Percentiles rank a stretch among this genome's conserved stretches.
Evolutionary conservation across 2,888 invertebrate species (phyloP).

Genomic region (Adelphocoris suturalis): DNA sequence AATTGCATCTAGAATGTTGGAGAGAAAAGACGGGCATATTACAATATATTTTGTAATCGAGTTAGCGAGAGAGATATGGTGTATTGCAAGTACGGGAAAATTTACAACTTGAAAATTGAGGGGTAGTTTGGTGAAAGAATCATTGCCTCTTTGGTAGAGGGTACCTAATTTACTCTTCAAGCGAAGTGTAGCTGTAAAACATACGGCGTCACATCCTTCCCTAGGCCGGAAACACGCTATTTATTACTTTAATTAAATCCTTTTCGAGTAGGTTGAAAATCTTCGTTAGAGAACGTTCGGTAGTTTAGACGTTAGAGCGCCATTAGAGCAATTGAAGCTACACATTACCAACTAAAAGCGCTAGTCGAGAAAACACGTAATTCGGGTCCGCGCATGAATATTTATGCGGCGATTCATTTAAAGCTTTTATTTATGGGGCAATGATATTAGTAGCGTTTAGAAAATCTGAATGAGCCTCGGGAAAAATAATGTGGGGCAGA

Average conservation of each 20-base stretch:
- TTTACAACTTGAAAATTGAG: background rate
- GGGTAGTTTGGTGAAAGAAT: background rate
- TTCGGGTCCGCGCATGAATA: conserved; percentile 54
- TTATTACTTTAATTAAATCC: conserved; percentile 63
- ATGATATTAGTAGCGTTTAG: conserved; percentile 35
- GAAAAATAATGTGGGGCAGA: background rate
- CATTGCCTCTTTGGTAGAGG: background rate
- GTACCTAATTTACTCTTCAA: conserved; percentile 36
- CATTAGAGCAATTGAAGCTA: conserved; percentile 61
- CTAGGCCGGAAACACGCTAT: conserved; percentile 22
- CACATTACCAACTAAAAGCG: conserved; percentile 62
- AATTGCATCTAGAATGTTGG: no score
- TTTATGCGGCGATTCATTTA: conserved; percentile 44
- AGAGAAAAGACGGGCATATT: no score
- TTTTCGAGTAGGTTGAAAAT: conserved; percentile 58
- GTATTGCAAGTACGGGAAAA: no score
- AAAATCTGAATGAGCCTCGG: conserved; percentile 19
- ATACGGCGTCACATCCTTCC: conserved; percentile 22
- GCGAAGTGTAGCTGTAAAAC: background rate
- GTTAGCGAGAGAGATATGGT: no score
- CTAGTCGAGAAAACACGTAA: conserved; percentile 53
- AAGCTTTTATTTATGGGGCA: conserved; percentile 21
- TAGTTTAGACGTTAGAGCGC: conserved; percentile 5
- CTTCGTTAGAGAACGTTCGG: conserved; percentile 45
- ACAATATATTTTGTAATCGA: no score